A percentile compares a stretch with the other conserved stretches of the same genome.
phyloP scores from a whole-genome alignment of 2,797 vertebrate genomes.

The Pangasius mekongensis region DNA sequence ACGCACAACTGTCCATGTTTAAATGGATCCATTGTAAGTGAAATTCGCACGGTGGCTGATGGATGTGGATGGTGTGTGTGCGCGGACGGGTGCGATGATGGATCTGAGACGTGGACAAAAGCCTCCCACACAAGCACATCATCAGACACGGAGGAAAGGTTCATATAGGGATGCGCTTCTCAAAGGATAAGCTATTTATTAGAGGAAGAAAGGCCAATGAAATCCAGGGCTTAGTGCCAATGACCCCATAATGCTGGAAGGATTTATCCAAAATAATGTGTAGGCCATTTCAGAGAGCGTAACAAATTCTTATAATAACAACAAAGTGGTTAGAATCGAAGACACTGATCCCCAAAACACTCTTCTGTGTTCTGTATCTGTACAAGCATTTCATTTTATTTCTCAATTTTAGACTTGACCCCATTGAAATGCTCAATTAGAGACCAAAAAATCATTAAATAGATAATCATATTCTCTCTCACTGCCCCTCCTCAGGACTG shows the following conservation, averaged over 20 bases:
- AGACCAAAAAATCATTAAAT: conserved; percentile 28
- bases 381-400: not conserved
- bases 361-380: not conserved
- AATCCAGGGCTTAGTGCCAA: conserved; percentile 1
- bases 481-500: conserved; percentile 39
- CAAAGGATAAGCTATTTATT: conserved; percentile 26
- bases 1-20: conserved; percentile 71
- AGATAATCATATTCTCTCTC: conserved; percentile 44
- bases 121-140: conserved; percentile 62
- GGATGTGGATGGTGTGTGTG: conserved; percentile 62
- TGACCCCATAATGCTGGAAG: not conserved
- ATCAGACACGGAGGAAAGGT: conserved; percentile 5
- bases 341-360: not conserved
- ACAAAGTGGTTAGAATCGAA: not conserved
- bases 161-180: conserved; percentile 17
- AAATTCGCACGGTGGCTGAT: conserved; percentile 70
- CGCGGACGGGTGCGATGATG: conserved; percentile 66
- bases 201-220: not conserved
- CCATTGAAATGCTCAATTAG: conserved; percentile 40
- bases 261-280: conserved; percentile 13
- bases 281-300: not conserved
- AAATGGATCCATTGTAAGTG: conserved; percentile 67
- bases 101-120: conserved; percentile 70
- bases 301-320: conserved; percentile 16
- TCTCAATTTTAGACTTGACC: not conserved